Percentiles rank a stretch among this genome's conserved stretches.
phyloP scores from a whole-genome alignment of 2,113 vertebrate species.

The Microcebus tavaratra region DNA sequence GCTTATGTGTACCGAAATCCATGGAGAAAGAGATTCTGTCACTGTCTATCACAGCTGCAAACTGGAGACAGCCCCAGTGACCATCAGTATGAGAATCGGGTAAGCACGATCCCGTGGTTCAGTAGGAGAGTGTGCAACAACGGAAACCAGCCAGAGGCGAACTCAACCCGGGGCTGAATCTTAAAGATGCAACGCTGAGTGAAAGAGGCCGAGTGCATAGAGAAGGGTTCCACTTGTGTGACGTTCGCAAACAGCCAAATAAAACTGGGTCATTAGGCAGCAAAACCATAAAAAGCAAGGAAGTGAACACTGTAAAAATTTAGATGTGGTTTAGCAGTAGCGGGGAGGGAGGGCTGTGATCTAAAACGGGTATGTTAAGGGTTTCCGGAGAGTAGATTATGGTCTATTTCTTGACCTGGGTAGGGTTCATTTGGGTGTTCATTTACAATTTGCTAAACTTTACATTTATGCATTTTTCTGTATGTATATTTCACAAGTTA shows the following conservation, averaged over 20 bases:
- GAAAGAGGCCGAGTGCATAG: neutral
- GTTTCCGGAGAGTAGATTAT: neutral
- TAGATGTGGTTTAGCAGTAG: neutral
- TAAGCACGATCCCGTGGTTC: neutral
- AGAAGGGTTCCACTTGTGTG: neutral
- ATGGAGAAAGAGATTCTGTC: neutral
- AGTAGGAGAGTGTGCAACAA: fast-evolving
- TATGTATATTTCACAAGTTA: neutral
- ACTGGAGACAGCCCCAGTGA: neutral
- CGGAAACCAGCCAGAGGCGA: neutral
- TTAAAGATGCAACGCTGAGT: neutral
- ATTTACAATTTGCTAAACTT: neutral
- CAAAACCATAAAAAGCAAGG: neutral
- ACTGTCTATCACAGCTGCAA: neutral
- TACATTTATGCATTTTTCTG: neutral
- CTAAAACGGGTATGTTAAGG: neutral
- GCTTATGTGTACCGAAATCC: neutral
- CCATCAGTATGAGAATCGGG: neutral
- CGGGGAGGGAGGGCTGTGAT: too few species aligned
- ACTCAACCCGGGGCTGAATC: neutral
- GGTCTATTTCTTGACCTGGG: neutral
- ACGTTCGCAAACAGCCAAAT: neutral
- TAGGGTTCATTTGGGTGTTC: neutral
- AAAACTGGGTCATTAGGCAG: neutral
- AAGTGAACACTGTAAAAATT: neutral